Evolutionary conservation across 2,797 vertebrate genomes (phyloP).

Genomic region (Anisognathus igniventris): DNA sequence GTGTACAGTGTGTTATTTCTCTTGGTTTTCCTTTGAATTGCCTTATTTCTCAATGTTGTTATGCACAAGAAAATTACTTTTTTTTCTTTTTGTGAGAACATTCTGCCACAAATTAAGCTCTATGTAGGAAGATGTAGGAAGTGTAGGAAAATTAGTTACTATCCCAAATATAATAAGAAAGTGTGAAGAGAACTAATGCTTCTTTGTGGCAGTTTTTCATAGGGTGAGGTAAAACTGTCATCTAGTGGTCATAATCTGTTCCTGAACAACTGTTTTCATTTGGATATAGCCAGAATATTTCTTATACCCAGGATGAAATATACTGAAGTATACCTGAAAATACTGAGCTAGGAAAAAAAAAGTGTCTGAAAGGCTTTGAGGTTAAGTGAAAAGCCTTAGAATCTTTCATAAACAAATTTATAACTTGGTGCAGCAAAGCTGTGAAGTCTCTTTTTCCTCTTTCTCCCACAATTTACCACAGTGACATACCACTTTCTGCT

Average conservation of each 20-base stretch:
- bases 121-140: neutral
- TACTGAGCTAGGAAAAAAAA: neutral
- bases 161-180: neutral
- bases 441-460: neutral
- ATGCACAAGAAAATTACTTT: neutral
- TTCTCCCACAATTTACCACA: neutral
- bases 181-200: neutral
- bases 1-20: neutral
- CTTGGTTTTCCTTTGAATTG: neutral
- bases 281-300: neutral
- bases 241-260: constrained; percentile 66
- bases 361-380: neutral
- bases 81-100: neutral
- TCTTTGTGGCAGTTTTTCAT: neutral
- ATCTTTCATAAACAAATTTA: neutral
- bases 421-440: neutral
- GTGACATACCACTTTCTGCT: neutral
- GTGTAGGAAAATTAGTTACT: neutral
- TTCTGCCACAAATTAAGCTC: neutral
- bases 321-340: neutral
- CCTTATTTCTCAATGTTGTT: neutral
- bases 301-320: neutral
- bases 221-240: constrained; percentile 69
- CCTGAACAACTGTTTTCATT: neutral
- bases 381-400: neutral